These are phyloP conservation scores for Ammodytes marinus DNA, from an alignment of 2,113 vertebrate species.

Conservation along the genomic window DNA sequence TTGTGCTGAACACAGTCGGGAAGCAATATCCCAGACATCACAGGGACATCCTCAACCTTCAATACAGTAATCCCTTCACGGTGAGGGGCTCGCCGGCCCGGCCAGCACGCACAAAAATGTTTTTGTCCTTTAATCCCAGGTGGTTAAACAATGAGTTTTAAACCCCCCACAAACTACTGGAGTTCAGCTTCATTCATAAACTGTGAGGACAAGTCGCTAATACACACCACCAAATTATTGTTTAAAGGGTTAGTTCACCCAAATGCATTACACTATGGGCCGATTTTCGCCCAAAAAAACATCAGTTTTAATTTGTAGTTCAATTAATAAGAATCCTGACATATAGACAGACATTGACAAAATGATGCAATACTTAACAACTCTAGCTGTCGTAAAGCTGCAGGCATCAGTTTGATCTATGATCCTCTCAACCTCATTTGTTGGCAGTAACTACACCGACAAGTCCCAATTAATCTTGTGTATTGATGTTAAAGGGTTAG, in stretches of 20 bases:
- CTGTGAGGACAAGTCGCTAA: neutral
- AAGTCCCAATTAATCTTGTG: slow-evolving; percentile 16
- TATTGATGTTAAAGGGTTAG: neutral
- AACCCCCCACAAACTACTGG: neutral
- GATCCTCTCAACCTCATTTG: slow-evolving; percentile 9
- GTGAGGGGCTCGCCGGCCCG: slow-evolving; percentile 3
- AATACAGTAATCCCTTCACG: slow-evolving; percentile 52
- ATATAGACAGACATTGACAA: neutral
- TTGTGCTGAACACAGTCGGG: slow-evolving; percentile 6
- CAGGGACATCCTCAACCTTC: slow-evolving; percentile 37
- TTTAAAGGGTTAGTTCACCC: neutral
- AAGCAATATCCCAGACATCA: slow-evolving; percentile 41
- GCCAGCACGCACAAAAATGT: slow-evolving; percentile 27
- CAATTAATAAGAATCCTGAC: too few relatives aligned
- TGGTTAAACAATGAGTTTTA: slow-evolving; percentile 31
- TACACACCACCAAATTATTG: neutral
- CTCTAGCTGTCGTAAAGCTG: neutral
- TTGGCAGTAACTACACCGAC: slow-evolving; percentile 2
- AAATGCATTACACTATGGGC: neutral
- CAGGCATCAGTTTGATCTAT: neutral
- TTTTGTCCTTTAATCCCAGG: slow-evolving; percentile 28
- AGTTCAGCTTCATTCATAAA: slow-evolving; percentile 24
- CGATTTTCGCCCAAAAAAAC: too few relatives aligned
- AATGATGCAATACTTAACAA: neutral
- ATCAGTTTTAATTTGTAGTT: too few relatives aligned